Evolutionary conservation across 30 jellyfish, hydroid and myxozoan species (phyloP), one percentile per base, ranked within the genome.

Genomic region (Clytia hemisphaerica): DNA sequence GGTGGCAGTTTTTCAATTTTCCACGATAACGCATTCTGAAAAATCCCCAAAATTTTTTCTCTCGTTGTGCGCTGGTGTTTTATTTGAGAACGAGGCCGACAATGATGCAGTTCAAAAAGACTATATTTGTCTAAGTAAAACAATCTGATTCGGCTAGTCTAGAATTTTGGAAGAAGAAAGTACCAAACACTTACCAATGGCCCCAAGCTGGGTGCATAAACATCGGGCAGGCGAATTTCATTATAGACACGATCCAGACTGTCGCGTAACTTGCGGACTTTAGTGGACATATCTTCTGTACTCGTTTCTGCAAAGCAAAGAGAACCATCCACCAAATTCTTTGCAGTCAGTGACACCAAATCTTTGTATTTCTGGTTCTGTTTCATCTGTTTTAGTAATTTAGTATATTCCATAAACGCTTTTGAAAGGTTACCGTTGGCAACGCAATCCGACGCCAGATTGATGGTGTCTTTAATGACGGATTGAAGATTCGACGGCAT

Each of bases 211-310:
- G 70, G 70, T 16, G 70, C 25, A 57, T 57, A 57, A 7, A 57
- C 70, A 21, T 57, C 50, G 6, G 70, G 70, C 27, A 57, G 51
- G 14, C 70, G 70, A 57, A 57, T 31, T 57, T 57, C 70, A 2
- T 57, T 57, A n/a, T 57, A 57, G 4, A 57, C 16, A 21, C 70
- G 70, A 31, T 57, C 70, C 19, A 57, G 70, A n/a, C 70, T 57
- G 7, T 57, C 70, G 15, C 70, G 70, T 21, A 33, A 38, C 30
- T 57, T 26, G 4, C 14, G 7, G 19, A 33, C 50, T 33, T 37
- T 22, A n/a, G 25, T 37, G 19, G 25, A 38, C 33, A n/a, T 2
- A 22, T 57, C 33, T 21, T 57, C 70, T n/a, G n/a, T n/a, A 22
- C 44, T 22, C 33, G 70, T 16, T n/a, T 57, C 70, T n/a, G 70